Base-by-base conservation (phyloP, 2,113 vertebrate species). In the Taurulus bubalis region DNA sequence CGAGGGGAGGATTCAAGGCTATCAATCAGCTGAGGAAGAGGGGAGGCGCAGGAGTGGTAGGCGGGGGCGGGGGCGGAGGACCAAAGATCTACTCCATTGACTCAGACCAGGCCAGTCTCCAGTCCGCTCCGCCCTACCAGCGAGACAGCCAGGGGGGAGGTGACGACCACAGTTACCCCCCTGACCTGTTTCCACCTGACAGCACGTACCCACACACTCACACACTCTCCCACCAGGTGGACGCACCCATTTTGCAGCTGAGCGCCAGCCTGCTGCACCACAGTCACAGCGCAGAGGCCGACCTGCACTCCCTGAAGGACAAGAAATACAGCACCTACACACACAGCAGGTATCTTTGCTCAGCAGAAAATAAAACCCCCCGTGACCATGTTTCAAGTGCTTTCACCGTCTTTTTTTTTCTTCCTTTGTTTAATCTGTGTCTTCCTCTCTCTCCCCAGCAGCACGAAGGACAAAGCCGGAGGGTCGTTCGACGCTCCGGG, bases 81-180 rank as follows among this genome's bases (percentile, higher is more conserved):
- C 75, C 92, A 75, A 97, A 97, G 94, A 97, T 99, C 90, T 99
- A 98, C 92, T 98, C 97, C 0, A 98, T 99, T 7, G 98, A 99
- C 75, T 94, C 95, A 4, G 97, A 98, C 90, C 97, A 97, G 87
- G 96, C 95, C 68, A 95, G 95, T 79, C 96, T 98, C 79, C 95
- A 94, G 75, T 86, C 97, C 0, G 96, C 96, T 26, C 93, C 96
- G 1, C 93, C 96, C 4, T 96, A 97, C 82, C 97, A 96, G 75
- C 90, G 93, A 0, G 97, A 98, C 82, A 97, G 95, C 85, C 87
- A 96, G 53, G 91, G 94, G 75, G 94, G 92, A 56, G 79, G 87
- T 18, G 93, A 93, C 20, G 92, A 94, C 30, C 89, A 80, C 76
- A 77, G 77, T 63, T 94, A 97, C 45, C 95, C 96, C 0, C 96